Percentiles rank a stretch among this genome's conserved stretches.
Conservation (phyloP, 2,888 invertebrate species). For the Synanthedon myopaeformis region DNA sequence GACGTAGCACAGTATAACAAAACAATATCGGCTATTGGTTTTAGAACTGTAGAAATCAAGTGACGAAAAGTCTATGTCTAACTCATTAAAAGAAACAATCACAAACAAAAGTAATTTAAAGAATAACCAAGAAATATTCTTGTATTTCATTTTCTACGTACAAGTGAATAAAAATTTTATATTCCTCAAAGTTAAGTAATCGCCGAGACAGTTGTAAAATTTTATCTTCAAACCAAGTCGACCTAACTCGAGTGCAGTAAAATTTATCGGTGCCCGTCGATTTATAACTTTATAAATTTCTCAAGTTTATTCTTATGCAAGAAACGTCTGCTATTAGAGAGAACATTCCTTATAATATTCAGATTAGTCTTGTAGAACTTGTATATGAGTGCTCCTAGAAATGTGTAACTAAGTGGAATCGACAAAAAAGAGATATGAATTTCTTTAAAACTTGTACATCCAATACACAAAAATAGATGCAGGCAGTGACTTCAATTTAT, state of each 20-base stretch:
- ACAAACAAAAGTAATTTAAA: too few species aligned
- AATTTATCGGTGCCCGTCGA: conserved; percentile 10
- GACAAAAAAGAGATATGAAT: too few species aligned
- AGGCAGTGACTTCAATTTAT: too few species aligned
- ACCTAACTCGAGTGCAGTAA: conserved; percentile 10
- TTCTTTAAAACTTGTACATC: too few species aligned
- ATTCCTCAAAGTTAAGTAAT: conserved; percentile 7
- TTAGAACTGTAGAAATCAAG: too few species aligned
- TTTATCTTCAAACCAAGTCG: conserved; percentile 9
- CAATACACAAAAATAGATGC: too few species aligned
- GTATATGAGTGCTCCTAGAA: too few species aligned
- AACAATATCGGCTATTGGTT: too few species aligned
- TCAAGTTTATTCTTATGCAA: not conserved
- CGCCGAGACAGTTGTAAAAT: conserved; percentile 10
- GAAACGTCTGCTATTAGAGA: not conserved
- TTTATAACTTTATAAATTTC: conserved; percentile 7
- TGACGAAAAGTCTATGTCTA: too few species aligned
- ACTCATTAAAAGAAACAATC: too few species aligned
- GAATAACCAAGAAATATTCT: not conserved
- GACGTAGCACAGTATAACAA: too few species aligned
- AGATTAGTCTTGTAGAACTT: not conserved
- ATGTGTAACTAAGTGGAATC: too few species aligned
- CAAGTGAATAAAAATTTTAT: not conserved
- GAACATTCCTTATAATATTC: not conserved
- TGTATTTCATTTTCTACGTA: not conserved